Evolutionary conservation across 2,888 invertebrate genomes (phyloP).

Genomic region (Ochropacha duplaris): DNA sequence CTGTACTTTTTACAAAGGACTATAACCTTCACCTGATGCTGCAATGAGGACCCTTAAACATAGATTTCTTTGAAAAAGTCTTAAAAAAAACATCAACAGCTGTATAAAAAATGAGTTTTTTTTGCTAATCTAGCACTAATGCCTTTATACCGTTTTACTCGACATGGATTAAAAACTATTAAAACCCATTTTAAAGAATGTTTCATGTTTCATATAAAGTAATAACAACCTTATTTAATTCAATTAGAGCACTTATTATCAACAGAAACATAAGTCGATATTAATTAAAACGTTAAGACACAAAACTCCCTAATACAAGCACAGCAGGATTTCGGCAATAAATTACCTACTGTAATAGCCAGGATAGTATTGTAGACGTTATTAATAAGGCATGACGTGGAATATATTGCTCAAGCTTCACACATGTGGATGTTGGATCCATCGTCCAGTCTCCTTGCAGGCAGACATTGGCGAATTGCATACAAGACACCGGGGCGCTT

Average conservation of each 20-base stretch:
- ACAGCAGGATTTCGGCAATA: slow-evolving; percentile 41
- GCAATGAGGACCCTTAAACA: too few species aligned
- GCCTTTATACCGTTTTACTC: too few species aligned
- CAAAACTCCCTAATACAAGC: slow-evolving; percentile 5
- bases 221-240: too few species aligned
- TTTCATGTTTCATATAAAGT: too few species aligned
- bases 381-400: slow-evolving; percentile 62
- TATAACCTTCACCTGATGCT: too few species aligned
- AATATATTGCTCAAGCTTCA: slow-evolving; percentile 52
- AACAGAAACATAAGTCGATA: background rate
- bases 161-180: too few species aligned
- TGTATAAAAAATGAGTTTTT: too few species aligned
- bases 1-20: too few species aligned
- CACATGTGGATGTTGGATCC: slow-evolving; percentile 37
- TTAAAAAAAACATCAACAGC: too few species aligned
- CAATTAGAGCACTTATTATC: background rate
- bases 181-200: too few species aligned
- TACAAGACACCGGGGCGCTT: slow-evolving; percentile 29
- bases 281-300: background rate
- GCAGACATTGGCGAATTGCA: slow-evolving; percentile 53
- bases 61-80: too few species aligned
- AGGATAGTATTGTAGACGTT: slow-evolving; percentile 51
- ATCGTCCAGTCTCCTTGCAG: slow-evolving; percentile 33
- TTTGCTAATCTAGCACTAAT: too few species aligned
- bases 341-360: slow-evolving; percentile 48